Conservation (phyloP, 1,140 invertebrate species). For the Leptinotarsa undecemlineata region DNA sequence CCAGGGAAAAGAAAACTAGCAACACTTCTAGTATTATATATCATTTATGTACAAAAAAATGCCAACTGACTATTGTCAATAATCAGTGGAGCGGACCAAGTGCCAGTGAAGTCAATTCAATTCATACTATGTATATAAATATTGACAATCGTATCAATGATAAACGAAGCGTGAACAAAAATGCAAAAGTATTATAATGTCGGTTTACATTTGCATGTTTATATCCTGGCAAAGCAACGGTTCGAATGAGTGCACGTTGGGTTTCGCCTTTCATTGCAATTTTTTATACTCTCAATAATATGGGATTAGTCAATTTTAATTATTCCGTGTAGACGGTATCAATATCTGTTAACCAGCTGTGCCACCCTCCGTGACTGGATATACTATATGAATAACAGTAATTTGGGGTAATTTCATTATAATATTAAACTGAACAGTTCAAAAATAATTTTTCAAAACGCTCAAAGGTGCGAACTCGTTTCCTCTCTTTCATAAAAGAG, state of each 20-base stretch:
- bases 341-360: no score
- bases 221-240: neutral
- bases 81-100: constrained; percentile 12
- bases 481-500: no score
- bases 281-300: neutral
- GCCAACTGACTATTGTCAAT: constrained; percentile 8
- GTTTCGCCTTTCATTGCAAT: neutral
- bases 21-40: constrained; percentile 2
- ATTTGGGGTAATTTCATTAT: no score
- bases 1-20: neutral
- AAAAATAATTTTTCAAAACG: no score
- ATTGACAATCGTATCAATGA: constrained; percentile 17
- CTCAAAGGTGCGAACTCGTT: no score
- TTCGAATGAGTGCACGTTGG: neutral
- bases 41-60: neutral
- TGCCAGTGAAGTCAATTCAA: constrained; percentile 4
- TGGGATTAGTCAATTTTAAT: no score
- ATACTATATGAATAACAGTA: no score
- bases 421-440: no score
- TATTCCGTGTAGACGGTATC: no score
- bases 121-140: neutral
- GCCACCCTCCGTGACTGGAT: no score
- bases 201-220: constrained; percentile 13
- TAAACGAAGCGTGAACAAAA: constrained; percentile 14
- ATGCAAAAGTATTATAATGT: constrained; percentile 11